A percentile compares a stretch with the other conserved stretches of the same genome.
phyloP scores from a whole-genome alignment of 2,113 vertebrate species.

The Halichoeres trimaculatus region DNA sequence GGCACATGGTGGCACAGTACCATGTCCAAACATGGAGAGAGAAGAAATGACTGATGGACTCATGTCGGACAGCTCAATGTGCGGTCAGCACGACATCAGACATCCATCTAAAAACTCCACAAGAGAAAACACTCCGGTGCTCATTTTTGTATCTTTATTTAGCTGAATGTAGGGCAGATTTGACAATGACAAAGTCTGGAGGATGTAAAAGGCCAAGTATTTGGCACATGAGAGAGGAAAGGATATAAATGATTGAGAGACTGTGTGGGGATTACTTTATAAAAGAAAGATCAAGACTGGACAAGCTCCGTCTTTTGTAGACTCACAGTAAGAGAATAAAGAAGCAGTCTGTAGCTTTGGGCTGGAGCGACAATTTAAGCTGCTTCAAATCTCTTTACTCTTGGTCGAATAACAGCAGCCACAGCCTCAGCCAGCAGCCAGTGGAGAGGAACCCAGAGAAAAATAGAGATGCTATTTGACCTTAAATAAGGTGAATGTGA shows the following conservation, averaged over 20 bases:
- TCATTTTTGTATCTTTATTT: conserved; percentile 13
- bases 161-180: conserved; percentile 43
- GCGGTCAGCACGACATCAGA: conserved; percentile 23
- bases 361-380: conserved; percentile 63
- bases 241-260: conserved; percentile 60
- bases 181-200: conserved; percentile 49
- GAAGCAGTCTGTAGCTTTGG: conserved; percentile 36
- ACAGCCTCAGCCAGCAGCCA: conserved; percentile 21
- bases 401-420: conserved; percentile 33
- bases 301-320: conserved; percentile 46
- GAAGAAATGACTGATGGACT: conserved; percentile 32
- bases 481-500: conserved; percentile 32
- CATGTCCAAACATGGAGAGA: conserved; percentile 27
- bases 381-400: conserved; percentile 55
- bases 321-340: conserved; percentile 46
- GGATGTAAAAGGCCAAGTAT: conserved; percentile 37
- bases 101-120: conserved; percentile 38
- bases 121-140: conserved; percentile 19
- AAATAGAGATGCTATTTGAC: conserved; percentile 29
- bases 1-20: conserved; percentile 7
- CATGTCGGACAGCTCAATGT: background rate
- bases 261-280: conserved; percentile 37
- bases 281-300: conserved; percentile 52
- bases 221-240: conserved; percentile 33
- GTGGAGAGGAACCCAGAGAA: conserved; percentile 31